These are phyloP conservation scores for Acanthoscelides obtectus DNA, from an alignment of 2,888 invertebrate genomes.

Conservation along the genomic window DNA sequence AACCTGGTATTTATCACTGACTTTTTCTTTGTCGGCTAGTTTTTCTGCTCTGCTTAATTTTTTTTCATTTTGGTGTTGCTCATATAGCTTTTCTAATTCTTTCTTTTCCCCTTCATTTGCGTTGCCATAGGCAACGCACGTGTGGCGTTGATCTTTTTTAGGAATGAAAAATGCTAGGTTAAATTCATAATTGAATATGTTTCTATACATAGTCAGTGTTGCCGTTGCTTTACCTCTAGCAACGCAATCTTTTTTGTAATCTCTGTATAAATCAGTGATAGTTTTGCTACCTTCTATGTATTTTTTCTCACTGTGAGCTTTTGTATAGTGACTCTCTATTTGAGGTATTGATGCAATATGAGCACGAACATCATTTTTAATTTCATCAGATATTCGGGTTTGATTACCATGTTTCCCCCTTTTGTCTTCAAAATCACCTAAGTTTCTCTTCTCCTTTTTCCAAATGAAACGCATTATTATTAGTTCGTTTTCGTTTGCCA, in stretches of 20 bases:
- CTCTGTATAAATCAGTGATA: constrained; percentile 4
- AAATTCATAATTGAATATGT: no score
- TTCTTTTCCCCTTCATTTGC: constrained; percentile 7
- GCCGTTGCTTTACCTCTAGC: constrained; percentile 4
- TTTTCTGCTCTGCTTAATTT: constrained; percentile 8
- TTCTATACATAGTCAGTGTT: constrained; percentile 8
- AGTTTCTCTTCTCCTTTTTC: neutral
- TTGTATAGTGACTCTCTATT: constrained; percentile 5
- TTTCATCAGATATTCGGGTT: neutral
- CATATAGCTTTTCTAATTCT: constrained; percentile 3
- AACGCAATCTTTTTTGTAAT: constrained; percentile 11
- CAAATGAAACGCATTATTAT: constrained; percentile 7
- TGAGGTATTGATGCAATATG: constrained; percentile 7
- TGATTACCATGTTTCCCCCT: constrained; percentile 1
- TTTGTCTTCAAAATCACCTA: neutral
- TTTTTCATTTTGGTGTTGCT: constrained; percentile 9
- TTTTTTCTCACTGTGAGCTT: constrained; percentile 3
- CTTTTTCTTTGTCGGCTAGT: constrained; percentile 6
- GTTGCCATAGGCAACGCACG: constrained; percentile 11
- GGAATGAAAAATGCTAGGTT: constrained; percentile 15
- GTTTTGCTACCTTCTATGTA: constrained; percentile 9
- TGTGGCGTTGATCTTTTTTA: constrained; percentile 14
- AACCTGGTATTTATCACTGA: constrained; percentile 5
- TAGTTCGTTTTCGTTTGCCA: constrained; percentile 1
- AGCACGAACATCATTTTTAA: neutral